These are phyloP conservation scores for Ochropleura leucogaster DNA, from an alignment of 2,888 invertebrate species.

Conservation along the genomic window DNA sequence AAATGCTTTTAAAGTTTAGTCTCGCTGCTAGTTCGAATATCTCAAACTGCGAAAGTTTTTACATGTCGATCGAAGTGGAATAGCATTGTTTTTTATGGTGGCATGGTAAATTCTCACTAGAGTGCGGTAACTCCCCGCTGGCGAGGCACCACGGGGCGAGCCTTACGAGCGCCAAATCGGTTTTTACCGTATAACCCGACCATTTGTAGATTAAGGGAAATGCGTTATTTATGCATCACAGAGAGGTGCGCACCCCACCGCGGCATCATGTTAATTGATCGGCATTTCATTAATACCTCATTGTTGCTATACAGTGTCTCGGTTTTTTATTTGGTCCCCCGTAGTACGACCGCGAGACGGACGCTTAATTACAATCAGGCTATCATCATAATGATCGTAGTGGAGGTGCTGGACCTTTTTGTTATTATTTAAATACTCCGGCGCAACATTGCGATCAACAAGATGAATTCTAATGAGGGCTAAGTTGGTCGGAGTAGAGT, in stretches of 20 bases:
- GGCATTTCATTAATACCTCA: constrained; percentile 83
- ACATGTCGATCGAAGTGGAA: constrained; percentile 54
- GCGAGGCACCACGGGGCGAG: constrained; percentile 77
- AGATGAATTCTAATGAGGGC: constrained; percentile 48
- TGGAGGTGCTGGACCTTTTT: constrained; percentile 67
- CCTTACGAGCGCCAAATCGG: constrained; percentile 76
- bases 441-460: constrained; percentile 30
- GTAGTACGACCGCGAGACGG: constrained; percentile 57
- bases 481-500: constrained; percentile 45
- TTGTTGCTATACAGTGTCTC: constrained; percentile 76
- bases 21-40: constrained; percentile 41
- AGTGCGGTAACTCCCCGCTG: constrained; percentile 79
- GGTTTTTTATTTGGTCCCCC: constrained; percentile 72
- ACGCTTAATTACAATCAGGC: constrained; percentile 69
- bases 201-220: constrained; percentile 81
- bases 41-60: constrained; percentile 62
- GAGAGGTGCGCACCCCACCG: constrained; percentile 80
- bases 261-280: constrained; percentile 83
- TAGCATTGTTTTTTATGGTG: constrained; percentile 69
- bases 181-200: constrained; percentile 82
- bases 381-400: constrained; percentile 63
- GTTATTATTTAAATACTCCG: constrained; percentile 63
- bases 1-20: constrained; percentile 26
- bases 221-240: constrained; percentile 85
- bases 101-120: constrained; percentile 73